Evolutionary conservation across 1,140 invertebrate species (phyloP), one percentile per base, ranked within the genome.

Genomic region (Trissolcus basalis): DNA sequence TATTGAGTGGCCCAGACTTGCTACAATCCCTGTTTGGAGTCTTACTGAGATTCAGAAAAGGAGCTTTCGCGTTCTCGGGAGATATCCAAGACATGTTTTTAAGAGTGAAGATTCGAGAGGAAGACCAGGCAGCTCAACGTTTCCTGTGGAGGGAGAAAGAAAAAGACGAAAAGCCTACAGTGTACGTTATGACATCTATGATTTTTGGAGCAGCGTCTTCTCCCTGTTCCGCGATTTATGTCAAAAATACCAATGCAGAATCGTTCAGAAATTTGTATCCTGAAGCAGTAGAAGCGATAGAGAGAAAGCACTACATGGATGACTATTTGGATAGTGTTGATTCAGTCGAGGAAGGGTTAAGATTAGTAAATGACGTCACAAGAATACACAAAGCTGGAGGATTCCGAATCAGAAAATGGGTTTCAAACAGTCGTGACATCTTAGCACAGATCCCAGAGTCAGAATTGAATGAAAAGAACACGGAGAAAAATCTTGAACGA

Each of bases 181-280:
- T 39, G n/a, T 11, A 11, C 9, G 36, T 8, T 11, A 39, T 27
- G 36, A 39, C 36, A 2, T 39, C 36, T 39, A 11, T 86, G 74
- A 76, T 81, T 10, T 86, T 84, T 79, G 83, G 79, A 48, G 79
- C 81, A 41, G 79, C 79, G 7, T 84, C 81, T 44, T 82, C 84
- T 1, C 83, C 83, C 0, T 80, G 72, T 13, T 64, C 80, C 6
- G 82, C 83, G 0, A 55, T 85, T 15, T 84, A 64, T 39, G 64
- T 87, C 9, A 85, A 83, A 74, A 82, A 85, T 33, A 55, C 50
- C 16, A 86, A 85, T 41, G 84, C 82, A 0, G 7, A 65, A 15
- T 33, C 73, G 11, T 82, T 76, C 67, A 16, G 43, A 9, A 36
- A 58, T 7, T 14, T 32, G 2, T 72, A 39, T 27, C 82, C 83